These are phyloP conservation scores for Tetragonula carbonaria DNA, from an alignment of 2,888 invertebrate species.

Conservation along the genomic window DNA sequence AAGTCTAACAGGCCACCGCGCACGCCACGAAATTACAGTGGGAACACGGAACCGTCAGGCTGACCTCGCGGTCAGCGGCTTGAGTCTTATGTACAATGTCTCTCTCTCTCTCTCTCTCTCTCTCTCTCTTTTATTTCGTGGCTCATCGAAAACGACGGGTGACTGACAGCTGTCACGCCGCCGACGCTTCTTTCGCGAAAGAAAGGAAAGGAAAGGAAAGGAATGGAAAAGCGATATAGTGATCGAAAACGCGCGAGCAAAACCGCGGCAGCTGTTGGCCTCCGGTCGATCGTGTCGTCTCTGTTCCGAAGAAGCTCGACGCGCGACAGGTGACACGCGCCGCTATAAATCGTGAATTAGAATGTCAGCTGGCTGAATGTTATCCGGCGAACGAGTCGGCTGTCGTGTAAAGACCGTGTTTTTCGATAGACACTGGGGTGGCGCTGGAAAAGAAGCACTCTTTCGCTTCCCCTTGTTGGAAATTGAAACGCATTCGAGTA, in stretches of 20 bases:
- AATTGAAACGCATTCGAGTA: neutral
- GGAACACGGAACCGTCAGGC: conserved; percentile 19
- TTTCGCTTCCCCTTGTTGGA: no score
- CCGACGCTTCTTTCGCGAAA: conserved; percentile 18
- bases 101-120: neutral
- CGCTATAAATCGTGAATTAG: conserved; percentile 55
- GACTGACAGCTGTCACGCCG: conserved; percentile 57
- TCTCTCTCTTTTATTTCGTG: neutral
- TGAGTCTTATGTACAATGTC: conserved; percentile 24
- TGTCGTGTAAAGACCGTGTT: neutral
- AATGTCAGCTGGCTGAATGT: conserved; percentile 63
- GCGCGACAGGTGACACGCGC: conserved; percentile 56
- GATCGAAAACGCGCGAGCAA: conserved; percentile 20
- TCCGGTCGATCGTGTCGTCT: conserved; percentile 39
- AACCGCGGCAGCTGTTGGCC: conserved; percentile 58
- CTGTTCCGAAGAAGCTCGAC: conserved; percentile 16
- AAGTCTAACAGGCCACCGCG: conserved; percentile 16
- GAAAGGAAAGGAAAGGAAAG: no score
- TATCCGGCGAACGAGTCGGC: conserved; percentile 40
- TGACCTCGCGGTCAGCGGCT: conserved; percentile 32
- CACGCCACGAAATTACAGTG: conserved; percentile 42
- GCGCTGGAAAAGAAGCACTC: neutral
- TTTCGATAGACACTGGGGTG: neutral
- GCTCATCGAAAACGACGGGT: conserved; percentile 13
- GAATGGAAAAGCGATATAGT: neutral